Evolutionary conservation across 2,113 vertebrate genomes (phyloP), one percentile per base, ranked within the genome.

Genomic region (Cyprinus carpio): DNA sequence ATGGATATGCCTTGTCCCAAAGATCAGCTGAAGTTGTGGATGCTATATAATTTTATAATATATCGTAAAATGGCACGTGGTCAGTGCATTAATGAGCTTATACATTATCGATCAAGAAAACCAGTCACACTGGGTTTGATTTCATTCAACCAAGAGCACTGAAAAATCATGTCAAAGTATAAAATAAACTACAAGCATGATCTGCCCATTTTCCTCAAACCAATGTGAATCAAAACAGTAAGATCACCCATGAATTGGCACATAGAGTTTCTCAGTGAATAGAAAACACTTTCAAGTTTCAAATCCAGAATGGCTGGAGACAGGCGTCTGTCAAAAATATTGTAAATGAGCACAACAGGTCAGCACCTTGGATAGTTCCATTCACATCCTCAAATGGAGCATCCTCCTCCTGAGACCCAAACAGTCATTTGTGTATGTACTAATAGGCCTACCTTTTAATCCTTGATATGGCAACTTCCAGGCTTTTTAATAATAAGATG

Each of bases 351-450:
- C 76, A 49, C 67, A 88, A 83, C 88, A 85, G 90, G 91, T 94
- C 95, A 96, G 96, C 92, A 96, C 96, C 95, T 90, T 89, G 95
- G 95, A 96, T 92, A 96, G 77, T 71, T 87, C 92, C 89, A 49
- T 87, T 88, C 88, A 85, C 81, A 40, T 86, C 85, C 83, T 81
- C 88, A 89, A n/a, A 46, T 10, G 58, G 12, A 76, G 56, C 86
- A 75, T 86, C 25, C 85, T 89, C 85, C 85, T 69, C 79, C 37
- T 81, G 37, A 69, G 60, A 81, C 77, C n/a, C 29, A 16, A 5
- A 12, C 51, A n/a, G 31, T 31, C 27, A 76, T 16, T 51, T 75
- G 46, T 31, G 16, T 27, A 29, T 11, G 49, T 4, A 60, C 18
- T 58, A 69, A 43, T 43, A 43, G 40, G 40, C 9, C 2, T 49